Base-by-base conservation (phyloP, 2,797 vertebrate species). In the Gymnopithys bicolor region DNA sequence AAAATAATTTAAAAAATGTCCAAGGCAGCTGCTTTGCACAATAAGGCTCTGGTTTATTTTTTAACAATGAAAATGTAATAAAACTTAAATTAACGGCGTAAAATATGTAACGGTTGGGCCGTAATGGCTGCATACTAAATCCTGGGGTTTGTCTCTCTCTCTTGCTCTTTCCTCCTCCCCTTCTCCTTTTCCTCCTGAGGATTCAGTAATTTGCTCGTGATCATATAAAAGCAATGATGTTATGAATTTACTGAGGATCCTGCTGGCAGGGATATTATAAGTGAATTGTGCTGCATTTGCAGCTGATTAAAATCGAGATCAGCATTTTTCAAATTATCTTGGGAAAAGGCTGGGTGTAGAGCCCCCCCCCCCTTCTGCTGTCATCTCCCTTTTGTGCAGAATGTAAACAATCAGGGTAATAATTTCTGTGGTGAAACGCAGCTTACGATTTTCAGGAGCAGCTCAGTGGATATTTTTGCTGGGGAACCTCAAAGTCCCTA, bases 261-360 rank as follows among this genome's bases (percentile, higher is more conserved):
- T 94, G 96, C 96, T 95, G 95, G 96, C 76, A 94, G 81, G 74
- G 93, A 94, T 93, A 94, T 86, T 92, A 70, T 82, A 85, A 96
- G 95, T 93, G 96, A 96, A 96, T 96, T 97, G 96, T 95, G 96
- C 97, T 97, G 93, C 96, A 94, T 95, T 96, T 97, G 95, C 96
- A 96, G 87, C 89, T 90, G 91, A 96, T 96, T 97, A 96, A 96
- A 94, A 95, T 96, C 82, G 74, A 97, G 93, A 95, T 96, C 95
- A 97, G 96, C 96, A 68, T 92, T 97, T 97, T 97, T 95, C 96
- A 96, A 95, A 97, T 96, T 96, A 95, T 94, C 93, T 84, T 71
- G 89, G 92, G 93, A 81, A 76, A 94, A 95, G 88, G 92, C 84
- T 89, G 83, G 84, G 79, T 80, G 96, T 94, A 85, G 30, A 37